Evolutionary conservation across 2,113 vertebrate species (phyloP).

Genomic region (Sebastes schlegelii): DNA sequence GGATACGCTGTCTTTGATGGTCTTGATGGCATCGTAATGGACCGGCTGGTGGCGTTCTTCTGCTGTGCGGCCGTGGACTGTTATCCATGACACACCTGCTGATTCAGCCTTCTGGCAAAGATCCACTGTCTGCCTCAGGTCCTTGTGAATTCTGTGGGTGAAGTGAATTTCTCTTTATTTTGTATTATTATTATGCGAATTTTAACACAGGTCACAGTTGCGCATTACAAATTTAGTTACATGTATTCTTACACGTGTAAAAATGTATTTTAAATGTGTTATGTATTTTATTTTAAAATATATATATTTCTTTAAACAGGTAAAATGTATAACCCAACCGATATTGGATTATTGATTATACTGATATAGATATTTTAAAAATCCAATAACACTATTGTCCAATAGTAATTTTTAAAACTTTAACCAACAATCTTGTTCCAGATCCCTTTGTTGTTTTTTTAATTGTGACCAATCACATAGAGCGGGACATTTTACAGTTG

Average conservation of each 20-base stretch:
- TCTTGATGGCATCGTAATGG: constrained; percentile 94
- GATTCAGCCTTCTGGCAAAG: constrained; percentile 95
- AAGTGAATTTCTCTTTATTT: not conserved
- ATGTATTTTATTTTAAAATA: too few species aligned
- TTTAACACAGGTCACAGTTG: not conserved
- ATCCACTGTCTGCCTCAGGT: constrained; percentile 92
- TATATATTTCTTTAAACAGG: too few species aligned
- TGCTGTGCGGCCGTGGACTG: constrained; percentile 92
- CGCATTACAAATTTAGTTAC: not conserved
- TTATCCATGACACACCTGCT: constrained; percentile 95
- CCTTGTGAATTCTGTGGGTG: constrained; percentile 90
- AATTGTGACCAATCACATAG: not conserved
- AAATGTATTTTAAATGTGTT: too few species aligned
- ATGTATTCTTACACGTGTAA: not conserved
- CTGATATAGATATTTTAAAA: not conserved
- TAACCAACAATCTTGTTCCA: not conserved
- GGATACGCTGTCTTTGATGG: constrained; percentile 91
- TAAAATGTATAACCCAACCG: not conserved
- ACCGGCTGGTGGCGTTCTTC: constrained; percentile 97
- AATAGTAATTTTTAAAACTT: not conserved
- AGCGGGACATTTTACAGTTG: not conserved
- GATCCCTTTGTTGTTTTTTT: not conserved
- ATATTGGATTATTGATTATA: too few species aligned
- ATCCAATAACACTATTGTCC: not conserved
- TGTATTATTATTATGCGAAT: not conserved